phyloP scores from a whole-genome alignment of 2,113 vertebrate species.

The Ia io region DNA sequence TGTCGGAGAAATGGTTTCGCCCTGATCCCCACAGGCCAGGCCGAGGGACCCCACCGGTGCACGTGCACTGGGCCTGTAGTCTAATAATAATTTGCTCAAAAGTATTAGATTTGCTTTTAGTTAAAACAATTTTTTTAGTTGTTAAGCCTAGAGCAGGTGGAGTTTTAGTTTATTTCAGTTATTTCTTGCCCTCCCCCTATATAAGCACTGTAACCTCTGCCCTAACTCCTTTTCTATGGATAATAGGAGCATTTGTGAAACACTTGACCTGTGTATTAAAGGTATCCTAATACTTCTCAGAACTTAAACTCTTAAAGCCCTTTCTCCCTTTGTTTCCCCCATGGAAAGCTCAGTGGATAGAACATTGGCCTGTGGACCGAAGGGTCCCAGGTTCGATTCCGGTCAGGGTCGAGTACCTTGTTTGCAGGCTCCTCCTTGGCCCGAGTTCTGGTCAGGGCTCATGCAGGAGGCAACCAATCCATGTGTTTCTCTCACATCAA shows the following conservation, averaged over 20 bases:
- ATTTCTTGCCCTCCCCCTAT: background rate
- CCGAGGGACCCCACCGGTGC: no score
- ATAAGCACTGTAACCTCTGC: background rate
- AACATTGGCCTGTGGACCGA: no score
- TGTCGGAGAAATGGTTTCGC: no score
- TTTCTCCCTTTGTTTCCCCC: background rate
- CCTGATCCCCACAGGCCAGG: no score
- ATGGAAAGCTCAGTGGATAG: background rate
- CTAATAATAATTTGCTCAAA: background rate
- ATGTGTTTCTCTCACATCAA: no score
- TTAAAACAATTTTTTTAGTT: conserved; percentile 3
- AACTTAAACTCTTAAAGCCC: background rate
- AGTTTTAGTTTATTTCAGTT: background rate
- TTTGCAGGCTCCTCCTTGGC: no score
- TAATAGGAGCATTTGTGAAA: background rate
- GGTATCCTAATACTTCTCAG: background rate
- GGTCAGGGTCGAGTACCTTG: no score
- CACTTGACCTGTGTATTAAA: background rate
- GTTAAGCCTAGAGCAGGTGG: background rate
- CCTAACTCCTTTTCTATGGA: background rate
- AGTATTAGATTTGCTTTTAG: conserved; percentile 1
- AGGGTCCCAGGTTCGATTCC: no score
- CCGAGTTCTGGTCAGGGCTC: no score
- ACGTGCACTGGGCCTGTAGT: no score
- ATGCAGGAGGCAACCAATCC: no score